Base-by-base conservation (phyloP, 2,888 invertebrate genomes). In the Clusia tigrina region DNA sequence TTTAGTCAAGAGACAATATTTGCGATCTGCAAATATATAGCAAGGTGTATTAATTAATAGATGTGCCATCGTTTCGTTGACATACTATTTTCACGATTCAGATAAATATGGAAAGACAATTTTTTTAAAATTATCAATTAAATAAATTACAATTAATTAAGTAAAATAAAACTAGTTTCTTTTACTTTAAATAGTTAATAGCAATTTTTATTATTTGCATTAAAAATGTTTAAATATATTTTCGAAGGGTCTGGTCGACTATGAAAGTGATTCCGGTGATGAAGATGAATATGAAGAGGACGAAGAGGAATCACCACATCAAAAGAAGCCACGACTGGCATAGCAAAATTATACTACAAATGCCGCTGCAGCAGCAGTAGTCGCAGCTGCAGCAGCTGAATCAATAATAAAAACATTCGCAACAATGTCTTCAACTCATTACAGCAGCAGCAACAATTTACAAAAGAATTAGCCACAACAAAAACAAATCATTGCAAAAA, bases 231-330 rank as follows among this genome's bases (percentile, higher is more conserved):
- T 10, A 24, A 25, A 57, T 37, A 18, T 53, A 52, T 60, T 62
- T 46, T 66, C 54, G 1, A 82, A 94, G 94, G 94, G 95, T 73
- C 87, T 98, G 78, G 98, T 98, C 68, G 98, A 98, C 85, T 98
- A 98, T 80, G 97, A 98, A 82, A 97, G 95, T 62, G 97, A 98
- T 85, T 97, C 96, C 0, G 97, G 98, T 78, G 97, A 97, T 78
- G 95, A 95, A 64, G 95, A 95, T 65, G 93, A 94, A 68, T 72
- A 79, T 57, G 80, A 80, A 54, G 80, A 80, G n/a, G 90, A 91
- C 32, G 82, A 82, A 32, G 79, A 81, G 67, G 79, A 78, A 53
- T 71, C 80, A 64, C 84, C 83, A 67, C 77, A 80, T 75, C 79
- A 81, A 74, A 84, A 84, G 70, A 83, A 84, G 69, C 79, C 82